These are phyloP conservation scores for Caenorhabditis sulstoni DNA, from an alignment of 2,888 invertebrate genomes.

Conservation along the genomic window DNA sequence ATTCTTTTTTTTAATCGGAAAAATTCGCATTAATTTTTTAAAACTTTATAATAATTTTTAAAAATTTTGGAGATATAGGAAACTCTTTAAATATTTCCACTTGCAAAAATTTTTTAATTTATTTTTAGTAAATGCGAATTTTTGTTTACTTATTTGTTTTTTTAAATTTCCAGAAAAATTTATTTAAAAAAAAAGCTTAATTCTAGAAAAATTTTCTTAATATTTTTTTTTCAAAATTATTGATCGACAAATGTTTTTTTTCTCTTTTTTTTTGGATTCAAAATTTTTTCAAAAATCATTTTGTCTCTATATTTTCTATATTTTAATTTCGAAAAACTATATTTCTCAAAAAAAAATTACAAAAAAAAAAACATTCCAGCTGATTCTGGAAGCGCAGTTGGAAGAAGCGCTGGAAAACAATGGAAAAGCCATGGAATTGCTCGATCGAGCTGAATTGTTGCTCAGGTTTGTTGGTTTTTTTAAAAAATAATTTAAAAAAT, in stretches of 20 bases:
- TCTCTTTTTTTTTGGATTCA: neutral
- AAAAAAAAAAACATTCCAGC: slow-evolving; percentile 14
- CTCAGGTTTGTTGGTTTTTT: slow-evolving; percentile 13
- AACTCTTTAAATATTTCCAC: too few relatives aligned
- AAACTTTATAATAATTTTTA: too few relatives aligned
- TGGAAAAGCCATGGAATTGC: slow-evolving; percentile 15
- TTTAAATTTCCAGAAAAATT: neutral
- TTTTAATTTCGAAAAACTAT: neutral
- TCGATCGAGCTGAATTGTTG: slow-evolving; percentile 8
- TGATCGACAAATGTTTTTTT: too few relatives aligned
- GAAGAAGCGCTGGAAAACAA: slow-evolving; percentile 19
- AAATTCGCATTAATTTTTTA: neutral
- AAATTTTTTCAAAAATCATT: too few relatives aligned
- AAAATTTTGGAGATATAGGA: too few relatives aligned
- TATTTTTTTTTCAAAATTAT: neutral
- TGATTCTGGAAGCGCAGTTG: slow-evolving; percentile 32
- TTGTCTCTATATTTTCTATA: too few relatives aligned
- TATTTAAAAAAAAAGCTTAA: neutral
- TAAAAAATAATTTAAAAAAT: neutral
- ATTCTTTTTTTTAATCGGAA: neutral
- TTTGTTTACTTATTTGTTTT: too few relatives aligned
- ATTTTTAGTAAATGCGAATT: too few relatives aligned
- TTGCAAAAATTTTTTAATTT: neutral
- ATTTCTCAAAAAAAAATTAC: neutral
- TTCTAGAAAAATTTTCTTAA: neutral